phyloP scores from a whole-genome alignment of 2,113 vertebrate genomes.

The Lontra canadensis region DNA sequence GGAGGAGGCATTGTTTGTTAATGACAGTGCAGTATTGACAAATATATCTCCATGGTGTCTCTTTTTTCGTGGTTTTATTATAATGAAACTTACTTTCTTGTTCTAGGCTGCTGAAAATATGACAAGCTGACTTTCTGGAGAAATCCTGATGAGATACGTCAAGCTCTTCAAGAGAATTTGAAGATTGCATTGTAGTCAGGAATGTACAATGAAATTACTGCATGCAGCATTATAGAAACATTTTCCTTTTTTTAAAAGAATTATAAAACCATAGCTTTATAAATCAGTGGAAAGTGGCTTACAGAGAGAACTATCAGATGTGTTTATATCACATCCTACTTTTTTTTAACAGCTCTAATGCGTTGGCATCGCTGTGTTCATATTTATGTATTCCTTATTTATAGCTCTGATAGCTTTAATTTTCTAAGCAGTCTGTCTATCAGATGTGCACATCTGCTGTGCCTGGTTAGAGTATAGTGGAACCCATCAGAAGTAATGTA shows the following conservation, averaged over 20 bases:
- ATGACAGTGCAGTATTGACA: neutral
- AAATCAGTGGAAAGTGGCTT: conserved; percentile 59
- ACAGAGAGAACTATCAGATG: conserved; percentile 37
- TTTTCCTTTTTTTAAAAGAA: conserved; percentile 70
- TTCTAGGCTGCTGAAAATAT: conserved; percentile 87
- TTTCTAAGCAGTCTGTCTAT: conserved; percentile 55
- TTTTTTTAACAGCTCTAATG: conserved; percentile 56
- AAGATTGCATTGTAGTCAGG: conserved; percentile 56
- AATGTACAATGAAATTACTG: conserved; percentile 57
- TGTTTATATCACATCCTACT: conserved; percentile 10
- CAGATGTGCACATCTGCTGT: conserved; percentile 52
- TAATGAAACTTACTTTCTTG: conserved; percentile 65
- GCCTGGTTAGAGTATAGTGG: conserved; percentile 40
- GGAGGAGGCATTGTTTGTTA: conserved; percentile 20
- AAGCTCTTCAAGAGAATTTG: conserved; percentile 53
- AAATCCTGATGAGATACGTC: conserved; percentile 31
- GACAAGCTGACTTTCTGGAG: conserved; percentile 79
- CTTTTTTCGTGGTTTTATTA: conserved; percentile 16
- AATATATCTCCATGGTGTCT: neutral
- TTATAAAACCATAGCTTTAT: conserved; percentile 64
- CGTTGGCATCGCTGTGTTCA: conserved; percentile 25
- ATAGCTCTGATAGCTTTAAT: conserved; percentile 57
- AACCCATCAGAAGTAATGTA: neutral
- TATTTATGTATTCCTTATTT: conserved; percentile 68
- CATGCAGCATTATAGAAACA: conserved; percentile 45